Base-by-base conservation (phyloP, 1,140 invertebrate species). In the Bombus soroeensis region DNA sequence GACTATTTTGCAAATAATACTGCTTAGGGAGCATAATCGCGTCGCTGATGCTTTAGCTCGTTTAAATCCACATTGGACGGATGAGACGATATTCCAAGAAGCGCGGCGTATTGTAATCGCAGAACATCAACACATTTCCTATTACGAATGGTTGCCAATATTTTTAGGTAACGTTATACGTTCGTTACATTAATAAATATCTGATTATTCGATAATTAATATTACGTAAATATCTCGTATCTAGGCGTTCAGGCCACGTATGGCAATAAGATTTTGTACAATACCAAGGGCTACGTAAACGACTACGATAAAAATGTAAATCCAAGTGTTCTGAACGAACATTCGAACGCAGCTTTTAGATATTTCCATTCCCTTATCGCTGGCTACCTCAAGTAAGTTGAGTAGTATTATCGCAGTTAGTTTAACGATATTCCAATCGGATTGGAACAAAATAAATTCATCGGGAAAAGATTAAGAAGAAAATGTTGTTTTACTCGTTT, bases 1-100 rank as follows among this genome's bases (percentile, higher is more conserved):
- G 57, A 97, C 98, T 1, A 95, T 98, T 10, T 94, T 99, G 0
- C 98, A 99, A 90, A 97, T 98, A 0, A 93, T 99, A 8, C 96
- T 98, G 70, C 95, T 99, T 79, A 96, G 99, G 83, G 98, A 99
- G 93, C 99, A 99, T 93, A 99, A 99, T 94, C 96, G 98, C 71
- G 95, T 99, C 34, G 98, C 98, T 1, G 96, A 96, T 62, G 94
- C 93, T 57, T 94, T 99, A 0, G 93, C 96, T 0, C 91, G 95
- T 13, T 92, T 99, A 2, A 99, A 99, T 95, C 97, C 98, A 0
- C 97, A 98, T 87, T 99, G 98, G 97, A 96, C 96, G 84, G 98
- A 99, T 92, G 98, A 98, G 93, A 97, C 96, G 0, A 93, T 98
- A 5, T 99, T 97, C 95, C 98, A 99, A 94, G 98, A 99, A 95